Evolutionary conservation across 2,888 invertebrate genomes (phyloP).

Genomic region (Drosophila nr. perissopoda): DNA sequence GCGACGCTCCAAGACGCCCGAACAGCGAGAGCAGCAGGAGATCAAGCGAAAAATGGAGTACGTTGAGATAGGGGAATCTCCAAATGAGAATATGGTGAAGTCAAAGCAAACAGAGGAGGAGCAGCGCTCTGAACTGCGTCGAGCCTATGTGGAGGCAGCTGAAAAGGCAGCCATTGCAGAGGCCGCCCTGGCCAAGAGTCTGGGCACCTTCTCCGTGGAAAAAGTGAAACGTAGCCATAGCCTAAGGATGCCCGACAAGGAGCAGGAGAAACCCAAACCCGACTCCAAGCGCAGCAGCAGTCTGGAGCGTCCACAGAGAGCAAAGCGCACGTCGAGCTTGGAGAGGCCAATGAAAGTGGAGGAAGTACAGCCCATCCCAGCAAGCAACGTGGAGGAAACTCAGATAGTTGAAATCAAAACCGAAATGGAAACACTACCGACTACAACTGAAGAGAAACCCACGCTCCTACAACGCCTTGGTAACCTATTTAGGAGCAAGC

Average conservation of each 20-base stretch:
- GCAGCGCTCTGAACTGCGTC: slow-evolving; percentile 54
- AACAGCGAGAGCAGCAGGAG: slow-evolving; percentile 59
- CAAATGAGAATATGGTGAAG: not conserved
- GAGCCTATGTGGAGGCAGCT: slow-evolving; percentile 66
- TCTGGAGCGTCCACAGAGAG: slow-evolving; percentile 47
- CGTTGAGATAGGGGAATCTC: slow-evolving; percentile 63
- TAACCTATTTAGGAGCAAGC: slow-evolving; percentile 23
- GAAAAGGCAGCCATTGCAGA: slow-evolving; percentile 56
- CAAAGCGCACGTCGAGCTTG: slow-evolving; percentile 52
- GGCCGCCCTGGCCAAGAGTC: slow-evolving; percentile 49
- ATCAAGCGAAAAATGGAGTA: slow-evolving; percentile 57
- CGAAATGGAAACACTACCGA: not conserved
- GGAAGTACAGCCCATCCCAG: not conserved
- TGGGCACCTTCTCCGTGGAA: slow-evolving; percentile 30
- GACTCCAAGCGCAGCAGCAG: slow-evolving; percentile 62
- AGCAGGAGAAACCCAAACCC: slow-evolving; percentile 9
- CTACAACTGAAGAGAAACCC: not conserved
- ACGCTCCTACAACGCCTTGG: slow-evolving; percentile 30
- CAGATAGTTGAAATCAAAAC: not conserved
- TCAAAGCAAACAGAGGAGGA: slow-evolving; percentile 52
- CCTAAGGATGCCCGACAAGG: slow-evolving; percentile 38
- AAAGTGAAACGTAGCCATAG: slow-evolving; percentile 62
- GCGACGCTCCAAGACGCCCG: slow-evolving; percentile 82
- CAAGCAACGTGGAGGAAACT: not conserved
- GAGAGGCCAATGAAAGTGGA: slow-evolving; percentile 35